Evolutionary conservation across 2,113 vertebrate species (phyloP), one percentile per base, ranked within the genome.

Genomic region (Sebastes fasciatus): DNA sequence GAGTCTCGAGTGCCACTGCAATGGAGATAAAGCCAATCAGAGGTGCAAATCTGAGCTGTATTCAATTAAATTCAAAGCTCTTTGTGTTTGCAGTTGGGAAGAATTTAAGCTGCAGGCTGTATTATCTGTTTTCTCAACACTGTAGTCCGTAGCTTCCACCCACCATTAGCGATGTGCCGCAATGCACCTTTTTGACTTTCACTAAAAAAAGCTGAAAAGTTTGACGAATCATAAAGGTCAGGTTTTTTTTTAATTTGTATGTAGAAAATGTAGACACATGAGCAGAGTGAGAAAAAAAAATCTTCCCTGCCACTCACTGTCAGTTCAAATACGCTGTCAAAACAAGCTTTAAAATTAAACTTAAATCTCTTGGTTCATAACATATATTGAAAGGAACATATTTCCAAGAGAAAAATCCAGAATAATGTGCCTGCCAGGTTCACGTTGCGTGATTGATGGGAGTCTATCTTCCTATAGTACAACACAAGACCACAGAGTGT

Each of bases 401-500:
- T 70, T 63, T 71, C 48, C 34, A 12, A 0, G 1, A 46, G 6
- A 8, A 16, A 12, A 49, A 48, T 45, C 45, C 1, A 40, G 54
- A 2, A 57, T 8, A 16, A 43, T 23, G 5, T 19, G 26, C 13
- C 46, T 21, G 13, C 52, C 69, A 67, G 23, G 34, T 48, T 68
- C 13, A 60, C n/a, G 19, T 45, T 57, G 48, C 23, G 57, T 46
- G 57, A 78, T 48, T n/a, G 77, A 78, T 45, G 55, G 58, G 1
- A 69, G 8, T 83, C 46, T 62, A n/a, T 76, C 49, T 61, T 58
- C 10, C 10, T 7, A 40, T 46, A 82, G 21, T 19, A 52, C 58
- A 63, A 46, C 71, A 77, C 72, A 60, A 67, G 26, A 74, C 79
- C 83, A 58, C 79, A 67, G 63, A 51, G 63, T 51, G 66, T 82